Conservation (phyloP, 2,888 invertebrate genomes). For the Drosophila multiciliata region DNA sequence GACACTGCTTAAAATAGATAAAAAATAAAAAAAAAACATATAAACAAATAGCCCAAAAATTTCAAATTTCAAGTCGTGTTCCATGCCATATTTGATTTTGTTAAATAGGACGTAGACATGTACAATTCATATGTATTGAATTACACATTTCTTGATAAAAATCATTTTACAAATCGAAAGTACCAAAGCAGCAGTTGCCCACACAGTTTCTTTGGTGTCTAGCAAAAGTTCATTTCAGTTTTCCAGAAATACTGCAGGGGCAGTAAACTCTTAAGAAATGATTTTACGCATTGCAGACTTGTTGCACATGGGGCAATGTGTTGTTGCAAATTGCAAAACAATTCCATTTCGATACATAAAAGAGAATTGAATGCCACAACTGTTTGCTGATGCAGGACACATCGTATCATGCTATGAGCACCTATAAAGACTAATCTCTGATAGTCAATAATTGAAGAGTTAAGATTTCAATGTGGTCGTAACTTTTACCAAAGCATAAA, state of each 20-base stretch:
- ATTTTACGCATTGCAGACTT: conserved; percentile 52
- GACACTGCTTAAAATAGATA: neutral
- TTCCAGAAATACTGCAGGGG: neutral
- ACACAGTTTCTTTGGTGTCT: neutral
- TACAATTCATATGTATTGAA: neutral
- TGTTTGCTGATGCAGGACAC: conserved; percentile 33
- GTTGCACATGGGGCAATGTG: conserved; percentile 43
- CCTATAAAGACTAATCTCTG: conserved; percentile 18
- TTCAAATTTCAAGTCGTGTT: neutral
- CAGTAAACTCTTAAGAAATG: conserved; percentile 5
- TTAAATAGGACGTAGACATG: neutral
- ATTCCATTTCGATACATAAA: conserved; percentile 18
- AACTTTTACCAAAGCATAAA: conserved; percentile 29
- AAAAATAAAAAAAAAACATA: neutral
- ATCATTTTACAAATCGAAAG: neutral
- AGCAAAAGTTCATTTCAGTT: neutral
- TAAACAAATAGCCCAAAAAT: neutral
- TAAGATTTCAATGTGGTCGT: conserved; percentile 42
- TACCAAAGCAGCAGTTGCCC: neutral
- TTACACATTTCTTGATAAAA: neutral
- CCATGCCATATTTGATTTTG: neutral
- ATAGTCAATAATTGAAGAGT: conserved; percentile 55
- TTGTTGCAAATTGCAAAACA: conserved; percentile 8
- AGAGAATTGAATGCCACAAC: neutral
- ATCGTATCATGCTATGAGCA: conserved; percentile 1